phyloP scores from a whole-genome alignment of 1,140 invertebrate species.

The Metaphire vulgaris region DNA sequence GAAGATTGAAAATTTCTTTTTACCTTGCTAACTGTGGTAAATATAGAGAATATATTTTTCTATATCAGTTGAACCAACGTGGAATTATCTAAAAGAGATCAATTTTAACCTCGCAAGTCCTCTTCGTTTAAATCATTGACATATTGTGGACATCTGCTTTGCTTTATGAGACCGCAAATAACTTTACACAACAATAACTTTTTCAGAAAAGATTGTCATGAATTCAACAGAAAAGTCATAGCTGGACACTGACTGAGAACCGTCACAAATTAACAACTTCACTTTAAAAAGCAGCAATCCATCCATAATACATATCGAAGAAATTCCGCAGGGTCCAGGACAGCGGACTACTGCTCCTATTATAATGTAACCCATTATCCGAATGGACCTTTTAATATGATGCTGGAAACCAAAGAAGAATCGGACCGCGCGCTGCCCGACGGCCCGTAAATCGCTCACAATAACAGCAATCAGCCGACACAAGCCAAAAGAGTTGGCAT shows the following conservation, averaged over 20 bases:
- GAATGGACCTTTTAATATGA: background rate
- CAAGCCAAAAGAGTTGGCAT: background rate
- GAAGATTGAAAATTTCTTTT: no score
- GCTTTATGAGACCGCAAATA: no score
- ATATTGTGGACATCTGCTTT: no score
- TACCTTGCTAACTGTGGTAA: no score
- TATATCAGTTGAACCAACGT: no score
- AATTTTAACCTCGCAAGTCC: no score
- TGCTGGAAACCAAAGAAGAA: background rate
- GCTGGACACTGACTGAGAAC: background rate
- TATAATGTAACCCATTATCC: background rate
- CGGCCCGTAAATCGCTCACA: background rate
- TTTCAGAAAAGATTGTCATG: no score
- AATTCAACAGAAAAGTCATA: no score
- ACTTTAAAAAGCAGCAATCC: background rate
- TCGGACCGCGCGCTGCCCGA: background rate
- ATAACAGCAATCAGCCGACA: background rate
- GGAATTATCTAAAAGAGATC: no score
- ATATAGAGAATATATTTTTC: no score
- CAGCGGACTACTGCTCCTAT: background rate
- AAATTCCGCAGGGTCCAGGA: background rate
- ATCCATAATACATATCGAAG: background rate
- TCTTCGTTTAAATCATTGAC: no score
- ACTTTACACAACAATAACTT: no score
- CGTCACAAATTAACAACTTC: background rate